These are phyloP conservation scores for Cartodere bifasciata DNA, from an alignment of 2,888 invertebrate species.

Conservation along the genomic window DNA sequence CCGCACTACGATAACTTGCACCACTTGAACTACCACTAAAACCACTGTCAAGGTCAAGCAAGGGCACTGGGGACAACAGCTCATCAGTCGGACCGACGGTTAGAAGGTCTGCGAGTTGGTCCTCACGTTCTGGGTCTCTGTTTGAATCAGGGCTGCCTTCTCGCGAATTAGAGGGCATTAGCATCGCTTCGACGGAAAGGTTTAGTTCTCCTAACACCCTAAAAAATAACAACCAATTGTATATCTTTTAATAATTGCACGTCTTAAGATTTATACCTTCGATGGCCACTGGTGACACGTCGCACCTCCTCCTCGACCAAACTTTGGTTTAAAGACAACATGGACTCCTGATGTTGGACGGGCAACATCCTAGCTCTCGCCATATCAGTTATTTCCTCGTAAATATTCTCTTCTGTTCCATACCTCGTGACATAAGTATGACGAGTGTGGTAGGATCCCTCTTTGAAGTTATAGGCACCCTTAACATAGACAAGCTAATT, in stretches of 20 bases:
- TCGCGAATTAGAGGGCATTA: constrained; percentile 64
- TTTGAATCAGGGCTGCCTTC: constrained; percentile 48
- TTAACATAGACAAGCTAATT: too few relatives aligned
- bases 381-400: constrained; percentile 61
- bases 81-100: constrained; percentile 60
- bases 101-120: constrained; percentile 52
- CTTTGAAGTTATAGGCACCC: constrained; percentile 28
- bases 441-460: constrained; percentile 30
- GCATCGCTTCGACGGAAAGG: constrained; percentile 76
- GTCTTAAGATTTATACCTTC: too few relatives aligned
- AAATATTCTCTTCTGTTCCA: constrained; percentile 71
- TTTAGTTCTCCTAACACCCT: constrained; percentile 77
- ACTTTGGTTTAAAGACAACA: constrained; percentile 55
- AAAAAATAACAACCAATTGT: too few relatives aligned
- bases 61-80: constrained; percentile 52
- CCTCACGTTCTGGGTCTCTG: constrained; percentile 46
- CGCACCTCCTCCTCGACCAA: constrained; percentile 75
- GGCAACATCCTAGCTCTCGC: constrained; percentile 20
- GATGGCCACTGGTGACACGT: constrained; percentile 70
- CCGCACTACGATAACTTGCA: constrained; percentile 52
- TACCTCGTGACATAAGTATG: constrained; percentile 29
- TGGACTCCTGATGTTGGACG: constrained; percentile 31
- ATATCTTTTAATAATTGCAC: too few relatives aligned
- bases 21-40: constrained; percentile 76
- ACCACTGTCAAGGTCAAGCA: constrained; percentile 61